Evolutionary conservation across 37 sponge, comb jelly and placozoan genomes (phyloP).

Genomic region (Theonella swinhoei): DNA sequence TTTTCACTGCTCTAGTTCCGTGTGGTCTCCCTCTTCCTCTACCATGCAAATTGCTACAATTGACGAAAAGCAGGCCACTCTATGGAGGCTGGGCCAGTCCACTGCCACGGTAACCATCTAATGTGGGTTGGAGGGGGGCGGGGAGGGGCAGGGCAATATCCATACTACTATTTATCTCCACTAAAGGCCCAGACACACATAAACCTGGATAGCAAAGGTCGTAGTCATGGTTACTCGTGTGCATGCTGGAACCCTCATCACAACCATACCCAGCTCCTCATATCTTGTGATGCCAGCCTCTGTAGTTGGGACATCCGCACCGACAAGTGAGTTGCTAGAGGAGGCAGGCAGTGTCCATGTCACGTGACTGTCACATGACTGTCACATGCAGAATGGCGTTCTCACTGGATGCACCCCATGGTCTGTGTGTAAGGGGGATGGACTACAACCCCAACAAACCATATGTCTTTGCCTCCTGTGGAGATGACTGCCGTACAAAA

Average conservation of each 20-base stretch:
- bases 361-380: neutral
- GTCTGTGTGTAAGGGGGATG: slow-evolving; percentile 77
- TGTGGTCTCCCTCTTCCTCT: slow-evolving; percentile 57
- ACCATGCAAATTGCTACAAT: slow-evolving; percentile 49
- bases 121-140: no score
- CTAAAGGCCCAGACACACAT: slow-evolving; percentile 20
- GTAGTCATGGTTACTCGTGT: slow-evolving; percentile 34
- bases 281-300: slow-evolving; percentile 38
- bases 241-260: slow-evolving; percentile 84
- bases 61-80: slow-evolving; percentile 29
- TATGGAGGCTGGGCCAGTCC: slow-evolving; percentile 25
- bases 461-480: slow-evolving; percentile 92
- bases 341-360: neutral
- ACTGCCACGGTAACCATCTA: slow-evolving; percentile 1
- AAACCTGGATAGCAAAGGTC: slow-evolving; percentile 33
- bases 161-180: neutral
- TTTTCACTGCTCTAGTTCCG: slow-evolving; percentile 79
- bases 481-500: slow-evolving; percentile 92
- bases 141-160: no score
- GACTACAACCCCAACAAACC: slow-evolving; percentile 98
- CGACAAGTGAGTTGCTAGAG: slow-evolving; percentile 45
- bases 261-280: slow-evolving; percentile 56
- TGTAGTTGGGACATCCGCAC: slow-evolving; percentile 71
- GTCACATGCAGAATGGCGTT: slow-evolving; percentile 14
- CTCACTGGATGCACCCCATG: slow-evolving; percentile 69